Base-by-base conservation (phyloP, 2,888 invertebrate species). In the Acronicta aceris region DNA sequence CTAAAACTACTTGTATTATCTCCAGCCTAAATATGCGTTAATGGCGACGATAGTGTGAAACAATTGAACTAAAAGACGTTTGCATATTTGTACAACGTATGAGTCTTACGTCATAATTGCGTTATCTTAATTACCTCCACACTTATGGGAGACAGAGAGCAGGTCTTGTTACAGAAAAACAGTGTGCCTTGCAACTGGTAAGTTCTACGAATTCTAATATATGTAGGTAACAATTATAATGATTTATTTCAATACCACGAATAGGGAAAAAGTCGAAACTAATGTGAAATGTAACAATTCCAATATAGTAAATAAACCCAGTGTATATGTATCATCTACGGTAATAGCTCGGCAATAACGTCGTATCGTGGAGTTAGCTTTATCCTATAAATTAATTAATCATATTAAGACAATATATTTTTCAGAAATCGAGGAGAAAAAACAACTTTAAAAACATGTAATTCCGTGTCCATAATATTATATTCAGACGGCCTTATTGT, bases 81-180 rank as follows among this genome's bases (percentile, higher is more conserved):
- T 65, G 45, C 63, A 55, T 78, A 71, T 75, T 75, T 75, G 59
- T 67, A 40, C 45, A 57, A 63, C 43, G 42, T 53, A 33, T 9
- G 51, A 25, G 36, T 46, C 21, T 62, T 66, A 59, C 72, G 72
- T 75, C 76, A 75, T 45, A 36, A 16, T 16, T 65, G 54, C 65
- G 53, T 75, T 76, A 76, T 76, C 75, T 71, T 57, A 62, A 75
- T 78, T 61, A 66, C 48, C 51, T 58, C 13, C 30, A 21, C 46
- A 52, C 51, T 55, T 46, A 48, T 45, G 43, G 33, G 50, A 49
- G 45, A 12, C 40, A 40, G n/a, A 58, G 53, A 40, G 69, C 57
- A 58, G 42, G 74, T 70, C 65, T 70, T 41, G 55, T 63, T 41
- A 70, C 25, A 74, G 50, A 55, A 63, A 21, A 49, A 59, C 56